These are phyloP conservation scores for Trigoniulus corallinus DNA, from an alignment of 1,140 invertebrate species.

Conservation along the genomic window DNA sequence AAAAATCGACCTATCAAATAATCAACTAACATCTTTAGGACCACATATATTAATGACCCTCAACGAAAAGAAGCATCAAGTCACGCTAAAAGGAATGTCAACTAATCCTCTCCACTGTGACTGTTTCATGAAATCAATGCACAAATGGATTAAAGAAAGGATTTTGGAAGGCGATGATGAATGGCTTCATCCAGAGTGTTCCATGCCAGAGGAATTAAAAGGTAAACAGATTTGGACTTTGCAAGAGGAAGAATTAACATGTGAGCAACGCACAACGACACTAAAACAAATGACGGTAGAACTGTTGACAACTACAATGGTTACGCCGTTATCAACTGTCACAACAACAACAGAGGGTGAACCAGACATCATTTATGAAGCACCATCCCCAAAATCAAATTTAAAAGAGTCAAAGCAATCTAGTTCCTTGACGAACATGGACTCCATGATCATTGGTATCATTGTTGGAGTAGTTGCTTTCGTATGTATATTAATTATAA, in stretches of 20 bases:
- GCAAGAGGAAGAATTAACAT: slow-evolving; percentile 59
- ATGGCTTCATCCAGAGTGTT: slow-evolving; percentile 18
- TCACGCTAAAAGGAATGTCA: slow-evolving; percentile 49
- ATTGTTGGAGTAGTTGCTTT: slow-evolving; percentile 79
- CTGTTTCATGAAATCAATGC: slow-evolving; percentile 57
- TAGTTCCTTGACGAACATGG: slow-evolving; percentile 50
- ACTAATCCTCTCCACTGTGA: slow-evolving; percentile 68
- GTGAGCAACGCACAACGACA: slow-evolving; percentile 36
- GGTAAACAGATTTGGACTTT: slow-evolving; percentile 50
- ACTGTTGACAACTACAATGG: slow-evolving; percentile 23
- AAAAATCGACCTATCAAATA: slow-evolving; percentile 55
- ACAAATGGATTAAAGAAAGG: slow-evolving; percentile 46
- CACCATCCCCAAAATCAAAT: slow-evolving; percentile 4
- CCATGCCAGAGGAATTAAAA: slow-evolving; percentile 44
- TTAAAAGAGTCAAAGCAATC: slow-evolving; percentile 22
- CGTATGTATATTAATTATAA: slow-evolving; percentile 68
- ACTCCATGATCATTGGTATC: slow-evolving; percentile 78
- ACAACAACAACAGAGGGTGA: slow-evolving; percentile 34
- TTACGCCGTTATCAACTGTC: too few relatives aligned
- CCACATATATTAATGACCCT: slow-evolving; percentile 56
- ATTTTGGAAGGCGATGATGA: slow-evolving; percentile 5
- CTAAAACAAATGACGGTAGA: slow-evolving; percentile 33
- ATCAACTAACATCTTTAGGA: slow-evolving; percentile 51
- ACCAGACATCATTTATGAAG: slow-evolving; percentile 37
- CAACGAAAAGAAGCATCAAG: slow-evolving; percentile 55